Percentiles rank a stretch among this genome's conserved stretches.
phyloP scores from a whole-genome alignment of 2,888 invertebrate species.

The Ctena decussata region DNA sequence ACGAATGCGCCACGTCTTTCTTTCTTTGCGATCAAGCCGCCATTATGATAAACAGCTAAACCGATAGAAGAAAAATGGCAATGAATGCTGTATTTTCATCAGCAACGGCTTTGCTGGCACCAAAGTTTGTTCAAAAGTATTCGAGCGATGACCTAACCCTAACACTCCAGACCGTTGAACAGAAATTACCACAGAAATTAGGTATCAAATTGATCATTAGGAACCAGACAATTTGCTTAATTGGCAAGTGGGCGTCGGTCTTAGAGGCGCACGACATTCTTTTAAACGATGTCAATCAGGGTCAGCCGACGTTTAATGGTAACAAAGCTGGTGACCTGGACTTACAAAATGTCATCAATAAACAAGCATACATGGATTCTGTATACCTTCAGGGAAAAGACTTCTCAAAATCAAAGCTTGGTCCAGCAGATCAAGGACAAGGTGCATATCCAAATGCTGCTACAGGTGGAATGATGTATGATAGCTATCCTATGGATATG shows the following conservation, averaged over 20 bases:
- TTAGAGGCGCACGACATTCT: background rate
- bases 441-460: background rate
- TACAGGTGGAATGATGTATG: too few relatives aligned
- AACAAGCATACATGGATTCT: too few relatives aligned
- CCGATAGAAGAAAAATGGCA: too few relatives aligned
- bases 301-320: too few relatives aligned
- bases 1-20: too few relatives aligned
- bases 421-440: background rate
- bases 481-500: too few relatives aligned
- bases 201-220: constrained; percentile 43
- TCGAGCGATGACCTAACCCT: constrained; percentile 41
- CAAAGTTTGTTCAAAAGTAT: constrained; percentile 48
- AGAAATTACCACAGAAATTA: too few relatives aligned
- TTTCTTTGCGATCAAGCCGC: too few relatives aligned
- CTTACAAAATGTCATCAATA: too few relatives aligned
- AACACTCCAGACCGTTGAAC: constrained; percentile 27
- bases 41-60: too few relatives aligned
- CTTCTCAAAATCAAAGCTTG: background rate
- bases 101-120: constrained; percentile 41
- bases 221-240: constrained; percentile 30
- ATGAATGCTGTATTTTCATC: constrained; percentile 56
- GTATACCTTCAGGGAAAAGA: too few relatives aligned
- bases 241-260: constrained; percentile 42
- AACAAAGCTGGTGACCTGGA: too few relatives aligned
- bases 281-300: background rate